Evolutionary conservation across 2,113 vertebrate species (phyloP).

Genomic region (Piaya cayana): DNA sequence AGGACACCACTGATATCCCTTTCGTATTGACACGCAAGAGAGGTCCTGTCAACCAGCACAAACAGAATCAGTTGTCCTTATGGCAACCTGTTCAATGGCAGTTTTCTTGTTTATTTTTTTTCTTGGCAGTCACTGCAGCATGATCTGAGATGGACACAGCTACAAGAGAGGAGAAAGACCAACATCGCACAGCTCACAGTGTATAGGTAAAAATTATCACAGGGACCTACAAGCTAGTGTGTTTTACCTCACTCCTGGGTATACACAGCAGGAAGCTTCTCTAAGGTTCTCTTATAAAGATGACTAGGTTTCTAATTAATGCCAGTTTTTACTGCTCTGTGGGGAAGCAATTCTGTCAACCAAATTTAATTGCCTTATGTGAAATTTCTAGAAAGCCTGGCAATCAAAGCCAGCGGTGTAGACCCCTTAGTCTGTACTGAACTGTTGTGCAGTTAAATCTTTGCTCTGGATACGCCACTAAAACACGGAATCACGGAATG

Average conservation of each 20-base stretch:
- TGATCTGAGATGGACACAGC: background rate
- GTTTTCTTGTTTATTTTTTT: rapidly evolving
- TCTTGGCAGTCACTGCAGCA: background rate
- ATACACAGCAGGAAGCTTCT: rapidly evolving
- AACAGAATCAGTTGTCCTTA: background rate
- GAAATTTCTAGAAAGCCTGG: background rate
- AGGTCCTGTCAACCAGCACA: background rate
- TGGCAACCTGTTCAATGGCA: background rate
- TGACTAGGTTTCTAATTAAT: background rate
- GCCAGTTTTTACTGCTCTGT: background rate
- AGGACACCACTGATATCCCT: rapidly evolving
- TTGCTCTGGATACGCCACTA: rapidly evolving
- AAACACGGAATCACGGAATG: too few species aligned
- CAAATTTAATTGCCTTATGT: background rate
- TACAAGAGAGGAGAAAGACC: background rate
- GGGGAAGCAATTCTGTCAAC: background rate
- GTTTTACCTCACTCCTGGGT: rapidly evolving
- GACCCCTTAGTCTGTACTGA: rapidly evolving
- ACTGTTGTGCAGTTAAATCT: background rate
- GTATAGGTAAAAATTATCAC: rapidly evolving
- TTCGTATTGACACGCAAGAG: rapidly evolving
- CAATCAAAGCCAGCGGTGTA: rapidly evolving
- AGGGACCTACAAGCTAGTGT: rapidly evolving
- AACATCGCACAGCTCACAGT: rapidly evolving
- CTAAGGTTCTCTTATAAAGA: background rate